These are phyloP conservation scores for Apamea crenata DNA, from an alignment of 2,888 invertebrate species.

Conservation along the genomic window DNA sequence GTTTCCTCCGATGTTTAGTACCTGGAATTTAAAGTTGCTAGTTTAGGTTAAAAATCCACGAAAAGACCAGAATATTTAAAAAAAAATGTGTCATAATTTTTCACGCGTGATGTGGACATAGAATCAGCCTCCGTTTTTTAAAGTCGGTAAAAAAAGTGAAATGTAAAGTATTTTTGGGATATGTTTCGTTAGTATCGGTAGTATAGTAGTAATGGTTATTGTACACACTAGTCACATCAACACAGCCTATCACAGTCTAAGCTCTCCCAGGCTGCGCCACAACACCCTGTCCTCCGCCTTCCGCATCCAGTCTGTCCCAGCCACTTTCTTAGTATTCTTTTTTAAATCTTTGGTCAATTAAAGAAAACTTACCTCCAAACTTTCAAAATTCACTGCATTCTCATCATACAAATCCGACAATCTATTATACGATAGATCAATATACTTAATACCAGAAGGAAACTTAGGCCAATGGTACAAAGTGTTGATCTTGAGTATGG, in stretches of 20 bases:
- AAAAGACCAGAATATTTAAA: too few relatives aligned
- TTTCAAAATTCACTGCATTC: constrained; percentile 76
- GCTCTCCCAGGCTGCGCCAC: too few relatives aligned
- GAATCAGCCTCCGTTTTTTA: neutral
- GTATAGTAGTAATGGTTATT: too few relatives aligned
- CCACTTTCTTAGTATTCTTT: neutral
- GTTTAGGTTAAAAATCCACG: rapidly evolving
- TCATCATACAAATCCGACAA: constrained; percentile 83
- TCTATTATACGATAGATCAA: constrained; percentile 86
- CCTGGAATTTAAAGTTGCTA: constrained; percentile 75
- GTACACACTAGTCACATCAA: too few relatives aligned
- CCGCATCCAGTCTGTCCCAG: too few relatives aligned
- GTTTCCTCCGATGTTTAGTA: constrained; percentile 85
- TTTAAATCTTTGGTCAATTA: neutral
- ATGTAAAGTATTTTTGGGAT: too few relatives aligned
- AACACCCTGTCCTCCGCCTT: too few relatives aligned
- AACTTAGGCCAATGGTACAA: constrained; percentile 86
- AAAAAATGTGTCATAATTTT: neutral
- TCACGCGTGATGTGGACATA: neutral
- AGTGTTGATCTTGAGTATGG: constrained; percentile 83
- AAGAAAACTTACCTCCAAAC: constrained; percentile 80
- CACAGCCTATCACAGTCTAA: too few relatives aligned
- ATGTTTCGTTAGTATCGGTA: neutral
- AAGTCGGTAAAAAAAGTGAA: neutral
- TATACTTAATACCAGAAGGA: constrained; percentile 83